Conservation (phyloP, 2,888 invertebrate genomes). For the Leucophenga montana region DNA sequence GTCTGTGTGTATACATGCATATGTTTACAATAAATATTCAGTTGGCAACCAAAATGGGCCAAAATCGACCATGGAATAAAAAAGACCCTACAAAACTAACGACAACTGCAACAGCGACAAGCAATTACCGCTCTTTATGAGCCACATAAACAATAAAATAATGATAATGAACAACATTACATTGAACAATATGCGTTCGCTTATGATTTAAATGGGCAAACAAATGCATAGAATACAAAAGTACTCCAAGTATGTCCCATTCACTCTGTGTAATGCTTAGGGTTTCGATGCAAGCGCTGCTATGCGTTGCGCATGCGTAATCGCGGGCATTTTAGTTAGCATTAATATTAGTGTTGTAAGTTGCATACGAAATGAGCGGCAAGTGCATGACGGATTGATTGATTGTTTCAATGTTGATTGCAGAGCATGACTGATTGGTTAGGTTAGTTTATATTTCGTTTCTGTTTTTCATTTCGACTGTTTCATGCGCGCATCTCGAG, state of each 20-base stretch:
- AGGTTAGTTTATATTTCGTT: no score
- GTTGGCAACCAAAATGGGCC: no score
- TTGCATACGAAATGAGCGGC: slow-evolving; percentile 4
- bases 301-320: slow-evolving; percentile 12
- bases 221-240: slow-evolving; percentile 31
- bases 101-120: no score
- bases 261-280: no score
- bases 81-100: no score
- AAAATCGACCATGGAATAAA: no score
- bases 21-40: no score
- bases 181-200: slow-evolving; percentile 6
- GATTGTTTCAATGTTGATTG: not conserved
- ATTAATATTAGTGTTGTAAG: not conserved
- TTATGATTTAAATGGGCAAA: slow-evolving; percentile 1
- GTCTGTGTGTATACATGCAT: no score
- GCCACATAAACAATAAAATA: not conserved
- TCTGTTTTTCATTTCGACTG: no score
- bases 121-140: no score
- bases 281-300: not conserved
- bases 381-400: not conserved
- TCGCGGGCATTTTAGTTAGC: not conserved
- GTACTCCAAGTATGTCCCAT: slow-evolving; percentile 3
- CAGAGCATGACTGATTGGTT: not conserved
- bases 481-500: no score
- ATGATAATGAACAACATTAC: slow-evolving; percentile 15